Base-by-base conservation (phyloP, 2,888 invertebrate genomes). In the Trachelus troglodyta region DNA sequence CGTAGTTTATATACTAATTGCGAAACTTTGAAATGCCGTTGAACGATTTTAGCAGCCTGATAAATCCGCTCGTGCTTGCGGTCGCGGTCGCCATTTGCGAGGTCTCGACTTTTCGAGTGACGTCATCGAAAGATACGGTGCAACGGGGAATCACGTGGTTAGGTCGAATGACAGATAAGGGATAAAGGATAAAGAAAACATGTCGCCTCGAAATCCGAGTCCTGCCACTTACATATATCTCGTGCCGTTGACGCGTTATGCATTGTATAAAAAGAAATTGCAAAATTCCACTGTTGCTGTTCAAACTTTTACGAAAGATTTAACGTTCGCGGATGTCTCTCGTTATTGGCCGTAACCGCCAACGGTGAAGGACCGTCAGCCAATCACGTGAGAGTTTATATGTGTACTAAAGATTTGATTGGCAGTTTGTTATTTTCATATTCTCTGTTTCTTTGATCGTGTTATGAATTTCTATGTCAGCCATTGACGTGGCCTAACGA, bases 1-100 rank as follows among this genome's bases (percentile, higher is more conserved):
- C 87, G 88, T 90, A 90, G 89, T 88, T 89, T 85, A 85, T 83
- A 82, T 80, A 80, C 33, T 31, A 71, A 71, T 71, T 82, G 82
- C 83, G 84, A 85, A 86, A 85, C 84, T 86, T 83, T 75, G 80
- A 80, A 69, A 35, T 12, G 75, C 80, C 79, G 77, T 56, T 56
- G 40, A 56, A 56, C 40, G 40, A 56, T 56, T 56, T 56, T 56
- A 56, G 40, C 76, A 73, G 37, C 40, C 35, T 37, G 37, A 35
- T 11, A 75, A 56, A 9, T 23, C 40, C 40, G 40, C 40, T 56
- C 40, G 40, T 56, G 40, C 33, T 71, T 31, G 33, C 71, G 71
- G 71, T 4, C 71, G 71, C 71, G 30, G 71, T 31, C 33, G 31
- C 33, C 30, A 71, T 71, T 31, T 30, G 71, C 30, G 40, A 56